phyloP scores from a whole-genome alignment of 2,888 invertebrate species.

The Myathropa florea region DNA sequence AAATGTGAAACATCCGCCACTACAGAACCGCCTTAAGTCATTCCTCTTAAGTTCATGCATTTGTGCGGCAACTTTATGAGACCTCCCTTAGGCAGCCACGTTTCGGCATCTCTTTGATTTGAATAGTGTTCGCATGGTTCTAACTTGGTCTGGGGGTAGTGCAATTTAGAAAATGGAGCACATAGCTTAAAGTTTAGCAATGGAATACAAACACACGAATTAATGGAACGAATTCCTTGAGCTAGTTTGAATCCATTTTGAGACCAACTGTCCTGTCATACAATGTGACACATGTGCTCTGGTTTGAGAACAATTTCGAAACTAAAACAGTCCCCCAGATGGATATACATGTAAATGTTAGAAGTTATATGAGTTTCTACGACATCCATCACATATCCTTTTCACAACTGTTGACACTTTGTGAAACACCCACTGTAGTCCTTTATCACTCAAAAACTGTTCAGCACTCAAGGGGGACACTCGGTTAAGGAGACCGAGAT shows the following conservation, averaged over 20 bases:
- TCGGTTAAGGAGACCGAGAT: no score
- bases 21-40: neutral
- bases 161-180: neutral
- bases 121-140: neutral
- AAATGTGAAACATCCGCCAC: neutral
- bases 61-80: neutral
- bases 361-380: no score
- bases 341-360: no score
- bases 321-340: no score
- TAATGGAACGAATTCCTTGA: no score
- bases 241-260: no score
- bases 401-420: neutral
- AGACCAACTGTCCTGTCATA: no score
- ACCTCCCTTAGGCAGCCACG: neutral
- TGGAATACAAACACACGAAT: neutral
- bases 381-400: neutral
- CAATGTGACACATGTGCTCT: no score
- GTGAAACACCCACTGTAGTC: neutral
- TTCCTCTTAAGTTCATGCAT: neutral
- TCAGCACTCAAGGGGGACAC: neutral
- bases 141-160: neutral
- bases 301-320: no score
- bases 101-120: neutral
- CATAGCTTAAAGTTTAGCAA: neutral
- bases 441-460: neutral